phyloP scores from a whole-genome alignment of 2,113 vertebrate species.

The human (Homo sapiens) region GRCh38 chr13:83246001-83246500 shows the following conservation, averaged over 20 bases:
- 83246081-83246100: background rate
- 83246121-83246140: background rate
- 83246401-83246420: background rate
- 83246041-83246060: background rate
- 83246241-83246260: background rate
- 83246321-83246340: background rate
- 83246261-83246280: background rate
- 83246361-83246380: background rate
- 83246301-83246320: background rate
- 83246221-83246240: background rate
- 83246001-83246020: background rate
- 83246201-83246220: background rate
- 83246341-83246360: background rate
- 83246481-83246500: background rate
- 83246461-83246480: background rate
- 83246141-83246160: background rate
- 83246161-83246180: background rate
- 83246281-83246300: background rate
- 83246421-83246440: background rate
- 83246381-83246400: background rate
- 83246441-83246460: background rate
- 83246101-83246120: background rate
- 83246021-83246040: background rate
- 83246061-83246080: background rate
- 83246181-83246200: background rate